Evolutionary conservation across 1,140 invertebrate genomes (phyloP).

Genomic region (Pentalonia nigronervosa): DNA sequence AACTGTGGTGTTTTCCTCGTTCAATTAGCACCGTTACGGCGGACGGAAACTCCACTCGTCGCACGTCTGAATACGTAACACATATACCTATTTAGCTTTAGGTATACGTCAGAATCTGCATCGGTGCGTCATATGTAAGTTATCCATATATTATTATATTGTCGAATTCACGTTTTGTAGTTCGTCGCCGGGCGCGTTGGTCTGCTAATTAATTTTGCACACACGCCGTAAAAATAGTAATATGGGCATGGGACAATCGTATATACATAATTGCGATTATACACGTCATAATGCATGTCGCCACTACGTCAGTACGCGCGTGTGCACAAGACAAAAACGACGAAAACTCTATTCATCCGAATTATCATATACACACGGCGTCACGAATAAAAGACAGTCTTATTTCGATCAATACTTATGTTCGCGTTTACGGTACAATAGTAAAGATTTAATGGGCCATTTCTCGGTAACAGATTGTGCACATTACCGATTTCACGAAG

Average conservation of each 20-base stretch:
- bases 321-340: too few species aligned
- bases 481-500: background rate
- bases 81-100: too few species aligned
- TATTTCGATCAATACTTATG: background rate
- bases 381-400: background rate
- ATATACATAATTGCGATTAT: background rate
- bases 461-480: background rate
- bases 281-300: background rate
- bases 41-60: background rate
- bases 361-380: background rate
- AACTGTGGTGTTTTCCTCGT: background rate
- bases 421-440: background rate
- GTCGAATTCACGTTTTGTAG: background rate
- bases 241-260: background rate
- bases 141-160: too few species aligned
- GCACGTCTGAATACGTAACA: conserved; percentile 16
- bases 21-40: background rate
- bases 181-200: background rate
- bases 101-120: background rate
- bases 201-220: background rate
- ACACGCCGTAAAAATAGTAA: background rate
- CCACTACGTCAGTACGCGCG: background rate
- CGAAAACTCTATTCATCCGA: background rate
- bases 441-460: background rate
- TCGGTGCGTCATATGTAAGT: background rate